Evolutionary conservation across 2,888 invertebrate species (phyloP).

Genomic region (Cloeon dipterum): DNA sequence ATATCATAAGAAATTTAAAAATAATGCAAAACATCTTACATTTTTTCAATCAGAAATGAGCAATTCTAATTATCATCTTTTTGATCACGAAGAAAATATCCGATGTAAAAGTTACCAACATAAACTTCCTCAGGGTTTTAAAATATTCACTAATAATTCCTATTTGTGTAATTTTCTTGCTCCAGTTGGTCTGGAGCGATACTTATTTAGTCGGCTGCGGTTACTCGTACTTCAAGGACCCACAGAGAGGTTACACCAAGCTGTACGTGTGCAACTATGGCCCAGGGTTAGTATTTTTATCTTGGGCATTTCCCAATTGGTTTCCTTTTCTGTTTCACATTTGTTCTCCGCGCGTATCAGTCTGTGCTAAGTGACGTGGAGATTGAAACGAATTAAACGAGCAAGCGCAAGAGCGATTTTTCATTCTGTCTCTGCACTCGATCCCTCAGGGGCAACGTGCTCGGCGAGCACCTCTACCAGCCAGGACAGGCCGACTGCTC

Average conservation of each 20-base stretch:
- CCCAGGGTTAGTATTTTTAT: slow-evolving; percentile 7
- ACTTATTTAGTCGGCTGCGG: slow-evolving; percentile 31
- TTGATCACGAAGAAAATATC: too few species aligned
- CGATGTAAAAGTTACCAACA: too few species aligned
- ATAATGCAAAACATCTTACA: too few species aligned
- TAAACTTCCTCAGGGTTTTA: too few species aligned
- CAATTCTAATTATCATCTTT: too few species aligned
- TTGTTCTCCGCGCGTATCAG: slow-evolving; percentile 14
- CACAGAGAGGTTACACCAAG: slow-evolving; percentile 5
- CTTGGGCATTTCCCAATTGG: too few species aligned
- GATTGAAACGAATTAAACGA: slow-evolving; percentile 12
- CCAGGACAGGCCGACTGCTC: slow-evolving; percentile 50
- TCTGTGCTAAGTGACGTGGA: slow-evolving; percentile 12
- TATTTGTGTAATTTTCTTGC: too few species aligned
- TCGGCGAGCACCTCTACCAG: slow-evolving; percentile 51
- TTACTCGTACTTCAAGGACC: slow-evolving; percentile 2
- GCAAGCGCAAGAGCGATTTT: too few species aligned
- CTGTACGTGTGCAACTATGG: slow-evolving; percentile 6
- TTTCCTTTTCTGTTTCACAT: slow-evolving; percentile 11
- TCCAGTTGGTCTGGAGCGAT: slow-evolving; percentile 76
- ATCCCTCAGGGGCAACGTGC: slow-evolving; percentile 49
- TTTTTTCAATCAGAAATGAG: too few species aligned
- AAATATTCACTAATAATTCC: too few species aligned
- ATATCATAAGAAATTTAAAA: too few species aligned
- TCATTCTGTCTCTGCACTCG: too few species aligned